These are phyloP conservation scores for Chrysolina haemoptera DNA, from an alignment of 2,888 invertebrate species.

Conservation along the genomic window DNA sequence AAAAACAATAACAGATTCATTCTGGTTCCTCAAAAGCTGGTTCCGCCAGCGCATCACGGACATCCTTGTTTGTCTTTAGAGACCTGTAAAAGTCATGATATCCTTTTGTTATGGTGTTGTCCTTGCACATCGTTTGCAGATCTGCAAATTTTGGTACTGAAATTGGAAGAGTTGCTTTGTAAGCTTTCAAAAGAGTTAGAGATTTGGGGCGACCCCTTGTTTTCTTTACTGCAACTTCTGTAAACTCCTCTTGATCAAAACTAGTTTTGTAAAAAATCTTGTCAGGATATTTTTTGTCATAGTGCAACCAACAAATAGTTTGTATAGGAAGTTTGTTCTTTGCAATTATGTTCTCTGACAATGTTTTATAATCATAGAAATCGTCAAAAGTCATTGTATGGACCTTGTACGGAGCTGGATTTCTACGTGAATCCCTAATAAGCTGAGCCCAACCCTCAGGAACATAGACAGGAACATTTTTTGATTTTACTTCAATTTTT, in stretches of 20 bases:
- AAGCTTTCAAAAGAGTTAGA: too few relatives aligned
- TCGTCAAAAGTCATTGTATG: constrained; percentile 30
- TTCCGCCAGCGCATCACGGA: constrained; percentile 17
- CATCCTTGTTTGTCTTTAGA: constrained; percentile 34
- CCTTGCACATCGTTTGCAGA: too few relatives aligned
- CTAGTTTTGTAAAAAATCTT: too few relatives aligned
- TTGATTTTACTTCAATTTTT: constrained; percentile 54
- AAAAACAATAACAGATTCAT: neutral
- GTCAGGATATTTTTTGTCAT: constrained; percentile 3
- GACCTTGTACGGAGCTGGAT: constrained; percentile 35
- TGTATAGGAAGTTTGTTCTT: constrained; percentile 1
- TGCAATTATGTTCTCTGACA: constrained; percentile 6
- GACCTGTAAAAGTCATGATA: constrained; percentile 45
- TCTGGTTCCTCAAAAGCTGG: constrained; percentile 21
- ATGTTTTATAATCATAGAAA: constrained; percentile 28
- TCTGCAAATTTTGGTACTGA: too few relatives aligned
- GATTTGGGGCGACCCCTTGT: too few relatives aligned
- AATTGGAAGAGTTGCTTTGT: too few relatives aligned
- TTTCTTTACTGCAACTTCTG: too few relatives aligned
- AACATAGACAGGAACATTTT: constrained; percentile 53
- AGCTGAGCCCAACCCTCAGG: constrained; percentile 56
- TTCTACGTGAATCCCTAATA: constrained; percentile 45
- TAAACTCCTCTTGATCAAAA: too few relatives aligned
- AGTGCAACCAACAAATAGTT: neutral
- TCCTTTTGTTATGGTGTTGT: too few relatives aligned